Base-by-base conservation (phyloP, 2,888 invertebrate species). In the Aquatica leii region DNA sequence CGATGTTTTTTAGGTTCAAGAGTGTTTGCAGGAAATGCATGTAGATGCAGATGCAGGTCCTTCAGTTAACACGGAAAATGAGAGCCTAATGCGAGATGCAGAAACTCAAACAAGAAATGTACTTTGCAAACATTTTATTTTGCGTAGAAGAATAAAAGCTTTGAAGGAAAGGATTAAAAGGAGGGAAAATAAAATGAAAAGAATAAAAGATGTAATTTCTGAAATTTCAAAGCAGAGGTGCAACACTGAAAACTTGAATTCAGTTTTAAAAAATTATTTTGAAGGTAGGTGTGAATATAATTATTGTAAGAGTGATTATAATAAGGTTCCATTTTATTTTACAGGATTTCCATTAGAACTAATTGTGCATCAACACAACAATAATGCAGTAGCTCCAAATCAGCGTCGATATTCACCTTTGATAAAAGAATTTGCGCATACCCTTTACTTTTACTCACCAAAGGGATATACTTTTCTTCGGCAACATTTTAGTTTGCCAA, bases 401-500 rank as follows among this genome's bases (percentile, higher is more conserved):
- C 11, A 43, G 46, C 20, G 21, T 15, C 8, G 37, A 37, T 59
- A 63, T 24, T 37, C 49, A n/a, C 6, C 14, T 8, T 4, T 54
- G n/a, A 63, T 59, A 54, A 63, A 63, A 17, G 35, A 63, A 35
- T 59, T 63, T 59, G 54, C 59, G 1, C 59, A 59, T 1, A 62
- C 57, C 4, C 21, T 62, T n/a, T 62, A 57, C 43, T 62, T 62
- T 52, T 59, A 63, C 17, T 63, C 54, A 1, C 54, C 59, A 18
- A 59, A 59, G 14, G 53, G 58, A 9, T 62, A 58, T 14, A 34
- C 43, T 31, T 63, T 54, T 52, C 11, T 63, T 4, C 1, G 50
- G 11, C 14, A 50, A 53, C 12, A 59, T 35, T 59, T 63, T 54
- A 35, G 21, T 6, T 59, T 63, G 18, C 59, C 63, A 9, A 54